These are phyloP conservation scores for Melanotaenia nigrans DNA, from an alignment of 2,797 vertebrate species.

Conservation along the genomic window DNA sequence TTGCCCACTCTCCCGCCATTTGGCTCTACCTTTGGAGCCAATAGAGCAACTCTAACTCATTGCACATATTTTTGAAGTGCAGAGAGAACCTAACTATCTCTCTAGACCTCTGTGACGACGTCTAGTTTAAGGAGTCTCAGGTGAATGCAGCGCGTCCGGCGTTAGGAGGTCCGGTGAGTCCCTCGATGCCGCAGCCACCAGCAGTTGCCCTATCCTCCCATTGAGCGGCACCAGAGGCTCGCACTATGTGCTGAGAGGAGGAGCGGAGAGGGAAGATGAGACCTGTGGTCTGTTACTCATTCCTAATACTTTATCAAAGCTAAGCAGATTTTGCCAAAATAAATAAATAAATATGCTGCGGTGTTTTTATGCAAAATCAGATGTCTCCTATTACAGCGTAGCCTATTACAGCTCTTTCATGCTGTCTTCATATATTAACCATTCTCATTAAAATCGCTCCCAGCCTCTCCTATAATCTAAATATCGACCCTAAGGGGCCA, in stretches of 20 bases:
- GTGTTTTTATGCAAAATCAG: neutral
- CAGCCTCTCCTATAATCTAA: neutral
- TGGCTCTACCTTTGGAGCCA: constrained; percentile 49
- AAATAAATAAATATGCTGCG: neutral
- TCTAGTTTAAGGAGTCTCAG: constrained; percentile 34
- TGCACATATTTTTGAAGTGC: constrained; percentile 46
- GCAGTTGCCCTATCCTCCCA: constrained; percentile 89
- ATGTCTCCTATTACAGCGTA: neutral
- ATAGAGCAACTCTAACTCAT: constrained; percentile 55
- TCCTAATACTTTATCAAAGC: constrained; percentile 14
- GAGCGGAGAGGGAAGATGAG: constrained; percentile 26
- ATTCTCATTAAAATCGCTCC: constrained; percentile 18
- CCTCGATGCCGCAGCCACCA: constrained; percentile 69
- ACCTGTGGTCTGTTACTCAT: constrained; percentile 24
- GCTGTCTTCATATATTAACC: constrained; percentile 2
- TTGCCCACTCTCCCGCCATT: constrained; percentile 36
- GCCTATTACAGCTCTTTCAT: neutral
- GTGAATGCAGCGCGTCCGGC: constrained; percentile 9
- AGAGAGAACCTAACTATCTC: neutral
- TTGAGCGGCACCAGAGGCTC: constrained; percentile 94
- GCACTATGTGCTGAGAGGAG: constrained; percentile 52
- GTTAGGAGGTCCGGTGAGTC: constrained; percentile 53
- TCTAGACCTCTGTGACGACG: constrained; percentile 7
- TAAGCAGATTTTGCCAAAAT: neutral
- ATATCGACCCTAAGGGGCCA: constrained; percentile 17